phyloP scores from a whole-genome alignment of 2,888 invertebrate species.

The Acholoe squamosa region DNA sequence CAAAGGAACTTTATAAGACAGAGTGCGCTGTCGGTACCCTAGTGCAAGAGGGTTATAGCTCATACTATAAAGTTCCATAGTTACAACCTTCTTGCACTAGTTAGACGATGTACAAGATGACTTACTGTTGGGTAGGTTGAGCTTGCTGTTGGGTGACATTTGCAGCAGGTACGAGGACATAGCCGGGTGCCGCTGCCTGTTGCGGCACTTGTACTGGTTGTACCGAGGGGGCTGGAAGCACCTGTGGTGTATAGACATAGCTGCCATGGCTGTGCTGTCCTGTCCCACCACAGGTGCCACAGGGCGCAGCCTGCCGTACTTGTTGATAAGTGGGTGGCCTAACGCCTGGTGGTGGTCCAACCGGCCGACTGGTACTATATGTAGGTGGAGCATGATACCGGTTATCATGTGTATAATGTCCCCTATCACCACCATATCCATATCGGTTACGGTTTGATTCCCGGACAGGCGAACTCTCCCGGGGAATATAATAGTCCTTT shows the following conservation, averaged over 20 bases:
- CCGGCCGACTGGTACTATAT: neutral
- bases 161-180: conserved; percentile 29
- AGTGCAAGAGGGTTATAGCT: too few species aligned
- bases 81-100: too few species aligned
- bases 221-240: neutral
- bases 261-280: conserved; percentile 19
- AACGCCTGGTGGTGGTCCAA: neutral
- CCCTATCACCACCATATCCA: neutral
- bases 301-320: neutral
- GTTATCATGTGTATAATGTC: neutral
- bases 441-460: neutral
- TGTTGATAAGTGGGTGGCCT: conserved; percentile 42
- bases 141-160: neutral
- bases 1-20: too few species aligned
- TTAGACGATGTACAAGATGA: neutral
- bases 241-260: neutral
- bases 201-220: conserved; percentile 2
- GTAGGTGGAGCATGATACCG: neutral
- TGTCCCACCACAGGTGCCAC: conserved; percentile 11
- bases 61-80: too few species aligned
- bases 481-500: conserved; percentile 43
- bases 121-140: neutral
- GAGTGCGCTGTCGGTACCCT: too few species aligned
- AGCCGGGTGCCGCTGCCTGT: conserved; percentile 1
- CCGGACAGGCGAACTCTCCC: neutral